Evolutionary conservation across 2,888 invertebrate genomes (phyloP), one percentile per base, ranked within the genome.

Genomic region (Timema podura): DNA sequence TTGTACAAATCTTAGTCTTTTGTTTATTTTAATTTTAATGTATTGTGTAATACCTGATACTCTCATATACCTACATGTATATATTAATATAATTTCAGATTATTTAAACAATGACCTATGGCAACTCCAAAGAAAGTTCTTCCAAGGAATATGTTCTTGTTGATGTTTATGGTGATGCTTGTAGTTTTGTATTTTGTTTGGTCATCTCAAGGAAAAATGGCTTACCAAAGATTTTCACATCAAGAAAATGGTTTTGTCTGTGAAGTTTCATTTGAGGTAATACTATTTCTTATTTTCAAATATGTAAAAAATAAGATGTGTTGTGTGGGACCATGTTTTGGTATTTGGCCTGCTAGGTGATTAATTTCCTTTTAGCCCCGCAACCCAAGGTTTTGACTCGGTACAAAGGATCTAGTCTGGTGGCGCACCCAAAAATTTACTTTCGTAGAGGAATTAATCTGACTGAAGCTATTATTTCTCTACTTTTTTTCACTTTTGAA

Each of bases 121-220:
- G n/a, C n/a, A n/a, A n/a, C n/a, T n/a, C n/a, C n/a, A n/a, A n/a
- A n/a, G n/a, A n/a, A n/a, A n/a, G n/a, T n/a, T 65, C 70, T 68
- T 51, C 44, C 72, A 61, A 73, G 71, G 67, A 73, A 73, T 49
- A 72, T 73, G 73, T 73, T 72, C 57, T 59, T 73, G 47, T 61
- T 71, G 13, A 72, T 69, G 46, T 68, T 72, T 45, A 71, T 68
- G n/a, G 71, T 73, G 72, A 71, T 71, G 69, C 48, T 73, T 48
- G 65, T 73, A 67, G 71, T 73, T 46, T 49, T 73, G 48, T 72
- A 71, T 68, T 72, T 72, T 65, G 71, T 73, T 7, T 73, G 73
- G 73, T 67, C 68, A 66, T 72, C 72, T 67, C 73, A 73, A 65
- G 71, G 71, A 16, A 72, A 65, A 70, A 70, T 72, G 66, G 69